phyloP scores from a whole-genome alignment of 2,888 invertebrate species.

The Hanleya hanleyi region DNA sequence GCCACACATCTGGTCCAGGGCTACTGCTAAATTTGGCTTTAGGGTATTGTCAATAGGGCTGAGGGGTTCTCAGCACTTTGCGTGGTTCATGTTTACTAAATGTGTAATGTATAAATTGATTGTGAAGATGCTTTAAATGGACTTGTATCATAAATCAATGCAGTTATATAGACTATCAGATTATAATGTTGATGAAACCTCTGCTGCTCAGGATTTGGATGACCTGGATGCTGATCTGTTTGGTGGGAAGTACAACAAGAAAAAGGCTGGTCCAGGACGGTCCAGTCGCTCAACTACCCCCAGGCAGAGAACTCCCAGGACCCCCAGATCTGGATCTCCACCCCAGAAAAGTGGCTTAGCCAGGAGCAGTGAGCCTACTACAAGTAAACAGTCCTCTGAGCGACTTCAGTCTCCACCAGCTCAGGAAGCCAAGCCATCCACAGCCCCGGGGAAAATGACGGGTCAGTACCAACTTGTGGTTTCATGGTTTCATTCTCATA shows the following conservation, averaged over 20 bases:
- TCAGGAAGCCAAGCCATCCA: constrained; percentile 52
- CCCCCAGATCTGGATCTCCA: constrained; percentile 29
- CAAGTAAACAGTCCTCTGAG: constrained; percentile 50
- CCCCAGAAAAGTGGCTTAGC: neutral
- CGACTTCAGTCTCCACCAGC: constrained; percentile 44
- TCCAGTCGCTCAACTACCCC: constrained; percentile 51
- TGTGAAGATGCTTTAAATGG: too few species aligned
- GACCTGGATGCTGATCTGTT: constrained; percentile 69
- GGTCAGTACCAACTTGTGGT: constrained; percentile 43
- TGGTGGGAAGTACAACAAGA: constrained; percentile 49
- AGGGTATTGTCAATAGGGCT: too few species aligned
- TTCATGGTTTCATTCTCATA: too few species aligned
- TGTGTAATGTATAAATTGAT: too few species aligned
- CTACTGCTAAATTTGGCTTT: too few species aligned
- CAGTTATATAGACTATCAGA: too few species aligned
- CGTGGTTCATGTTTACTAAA: too few species aligned
- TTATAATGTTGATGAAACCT: too few species aligned
- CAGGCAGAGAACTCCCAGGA: constrained; percentile 50
- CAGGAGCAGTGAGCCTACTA: constrained; percentile 22
- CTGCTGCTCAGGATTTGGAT: constrained; percentile 67
- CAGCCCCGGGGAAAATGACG: constrained; percentile 62
- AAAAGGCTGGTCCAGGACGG: constrained; percentile 42
- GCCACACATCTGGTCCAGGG: too few species aligned
- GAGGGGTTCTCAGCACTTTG: too few species aligned
- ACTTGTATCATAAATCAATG: too few species aligned